Evolutionary conservation across 2,888 invertebrate genomes (phyloP).

Genomic region (Hipparchia semele): DNA sequence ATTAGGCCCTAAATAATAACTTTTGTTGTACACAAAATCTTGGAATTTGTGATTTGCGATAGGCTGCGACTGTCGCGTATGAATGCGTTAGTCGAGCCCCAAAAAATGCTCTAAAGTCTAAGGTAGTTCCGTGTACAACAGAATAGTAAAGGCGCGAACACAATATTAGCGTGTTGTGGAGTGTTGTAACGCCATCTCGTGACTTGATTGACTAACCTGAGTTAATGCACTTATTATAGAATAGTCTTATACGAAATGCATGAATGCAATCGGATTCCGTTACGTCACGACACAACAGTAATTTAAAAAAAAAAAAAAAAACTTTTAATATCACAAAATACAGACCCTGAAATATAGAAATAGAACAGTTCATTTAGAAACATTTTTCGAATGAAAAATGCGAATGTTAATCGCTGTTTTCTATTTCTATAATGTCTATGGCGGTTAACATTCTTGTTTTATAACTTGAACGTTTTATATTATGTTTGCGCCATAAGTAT

Average conservation of each 20-base stretch:
- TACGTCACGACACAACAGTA: too few relatives aligned
- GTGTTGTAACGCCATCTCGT: neutral
- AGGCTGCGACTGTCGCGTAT: neutral
- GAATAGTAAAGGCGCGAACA: neutral
- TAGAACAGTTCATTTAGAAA: too few relatives aligned
- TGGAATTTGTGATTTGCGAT: too few relatives aligned
- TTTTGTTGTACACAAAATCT: conserved; percentile 7
- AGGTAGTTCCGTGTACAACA: neutral
- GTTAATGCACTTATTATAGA: neutral
- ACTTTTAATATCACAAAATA: too few relatives aligned
- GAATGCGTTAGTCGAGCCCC: neutral
- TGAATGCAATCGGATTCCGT: too few relatives aligned
- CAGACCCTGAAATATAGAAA: too few relatives aligned
- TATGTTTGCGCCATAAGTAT: neutral
- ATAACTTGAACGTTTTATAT: neutral
- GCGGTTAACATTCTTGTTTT: too few relatives aligned
- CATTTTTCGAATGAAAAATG: too few relatives aligned
- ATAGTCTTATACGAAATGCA: neutral
- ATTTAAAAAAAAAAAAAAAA: too few relatives aligned
- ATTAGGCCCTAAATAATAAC: neutral
- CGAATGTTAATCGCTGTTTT: too few relatives aligned
- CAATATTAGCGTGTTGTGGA: neutral
- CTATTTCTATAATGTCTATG: too few relatives aligned
- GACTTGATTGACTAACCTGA: neutral
- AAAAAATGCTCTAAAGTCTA: neutral